Percentiles rank a stretch among this genome's conserved stretches.
Conservation (phyloP, 2,113 vertebrate species). For the Talpa occidentalis region DNA sequence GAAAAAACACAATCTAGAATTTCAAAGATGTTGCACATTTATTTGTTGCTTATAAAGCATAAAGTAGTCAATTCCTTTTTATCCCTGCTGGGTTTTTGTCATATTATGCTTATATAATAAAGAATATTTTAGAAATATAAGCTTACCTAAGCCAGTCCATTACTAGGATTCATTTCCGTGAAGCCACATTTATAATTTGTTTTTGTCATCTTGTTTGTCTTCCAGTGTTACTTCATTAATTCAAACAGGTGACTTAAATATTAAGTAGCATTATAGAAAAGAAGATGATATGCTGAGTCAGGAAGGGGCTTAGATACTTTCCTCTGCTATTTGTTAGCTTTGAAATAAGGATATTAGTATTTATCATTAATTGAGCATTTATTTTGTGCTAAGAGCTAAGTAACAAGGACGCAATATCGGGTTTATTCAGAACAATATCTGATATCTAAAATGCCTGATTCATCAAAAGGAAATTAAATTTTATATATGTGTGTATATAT, state of each 20-base stretch:
- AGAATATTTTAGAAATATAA: conserved; percentile 40
- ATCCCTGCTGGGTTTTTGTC: not conserved
- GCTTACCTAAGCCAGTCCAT: not conserved
- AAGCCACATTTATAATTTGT: not conserved
- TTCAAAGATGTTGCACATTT: conserved; percentile 24
- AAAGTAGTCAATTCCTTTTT: conserved; percentile 15
- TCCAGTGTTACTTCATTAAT: conserved; percentile 36
- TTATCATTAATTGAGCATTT: not conserved
- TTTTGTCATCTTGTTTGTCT: conserved; percentile 31
- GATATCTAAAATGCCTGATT: not conserved
- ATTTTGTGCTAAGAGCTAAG: conserved; percentile 49
- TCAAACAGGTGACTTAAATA: not conserved
- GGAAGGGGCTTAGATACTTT: not conserved
- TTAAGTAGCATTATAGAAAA: not conserved
- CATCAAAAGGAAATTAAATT: conserved; percentile 3
- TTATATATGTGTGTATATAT: too few relatives aligned
- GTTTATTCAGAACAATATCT: conserved; percentile 18
- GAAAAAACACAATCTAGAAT: conserved; percentile 1
- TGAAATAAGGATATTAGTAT: not conserved
- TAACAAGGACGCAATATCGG: not conserved
- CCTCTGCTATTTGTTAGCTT: conserved; percentile 21
- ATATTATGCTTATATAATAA: conserved; percentile 26
- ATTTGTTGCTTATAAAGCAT: conserved; percentile 17
- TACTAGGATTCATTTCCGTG: conserved; percentile 30
- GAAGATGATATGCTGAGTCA: not conserved